These are phyloP conservation scores for Prenolepis imparis DNA, from an alignment of 2,888 invertebrate genomes.

Conservation along the genomic window DNA sequence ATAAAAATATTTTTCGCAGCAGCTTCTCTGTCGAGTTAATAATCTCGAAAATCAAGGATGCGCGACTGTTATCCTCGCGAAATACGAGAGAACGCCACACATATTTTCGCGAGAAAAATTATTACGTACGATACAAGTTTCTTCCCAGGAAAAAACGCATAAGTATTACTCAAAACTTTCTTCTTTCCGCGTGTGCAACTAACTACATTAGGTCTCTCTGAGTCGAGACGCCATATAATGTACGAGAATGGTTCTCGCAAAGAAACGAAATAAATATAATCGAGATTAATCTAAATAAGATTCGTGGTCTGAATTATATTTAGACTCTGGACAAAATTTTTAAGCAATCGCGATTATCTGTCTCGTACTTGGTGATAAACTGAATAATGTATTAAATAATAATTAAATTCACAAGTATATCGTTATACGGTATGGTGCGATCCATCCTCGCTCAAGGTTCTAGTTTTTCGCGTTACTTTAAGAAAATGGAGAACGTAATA, in stretches of 20 bases:
- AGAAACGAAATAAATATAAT: background rate
- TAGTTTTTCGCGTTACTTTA: slow-evolving; percentile 23
- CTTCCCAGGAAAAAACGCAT: background rate
- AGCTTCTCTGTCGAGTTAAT: slow-evolving; percentile 28
- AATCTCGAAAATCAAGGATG: slow-evolving; percentile 48
- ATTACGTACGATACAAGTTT: slow-evolving; percentile 16
- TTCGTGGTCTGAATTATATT: slow-evolving; percentile 60
- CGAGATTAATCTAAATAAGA: slow-evolving; percentile 52
- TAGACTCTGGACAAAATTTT: background rate
- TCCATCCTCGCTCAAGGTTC: background rate
- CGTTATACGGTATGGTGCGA: background rate
- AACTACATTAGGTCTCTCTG: slow-evolving; percentile 36
- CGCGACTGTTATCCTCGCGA: slow-evolving; percentile 31
- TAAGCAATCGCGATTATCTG: background rate
- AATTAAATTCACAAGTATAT: background rate
- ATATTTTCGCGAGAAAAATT: slow-evolving; percentile 33
- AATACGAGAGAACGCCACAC: background rate
- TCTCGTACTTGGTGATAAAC: background rate
- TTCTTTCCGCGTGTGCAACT: slow-evolving; percentile 24
- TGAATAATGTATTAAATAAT: background rate
- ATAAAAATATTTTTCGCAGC: slow-evolving; percentile 19
- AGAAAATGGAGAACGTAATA: slow-evolving; percentile 36
- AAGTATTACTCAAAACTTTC: slow-evolving; percentile 41
- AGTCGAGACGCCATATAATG: background rate
- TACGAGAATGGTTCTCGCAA: background rate